Evolutionary conservation across 1,140 invertebrate genomes (phyloP), one percentile per base, ranked within the genome.

Genomic region (Adoxophyes honmai): DNA sequence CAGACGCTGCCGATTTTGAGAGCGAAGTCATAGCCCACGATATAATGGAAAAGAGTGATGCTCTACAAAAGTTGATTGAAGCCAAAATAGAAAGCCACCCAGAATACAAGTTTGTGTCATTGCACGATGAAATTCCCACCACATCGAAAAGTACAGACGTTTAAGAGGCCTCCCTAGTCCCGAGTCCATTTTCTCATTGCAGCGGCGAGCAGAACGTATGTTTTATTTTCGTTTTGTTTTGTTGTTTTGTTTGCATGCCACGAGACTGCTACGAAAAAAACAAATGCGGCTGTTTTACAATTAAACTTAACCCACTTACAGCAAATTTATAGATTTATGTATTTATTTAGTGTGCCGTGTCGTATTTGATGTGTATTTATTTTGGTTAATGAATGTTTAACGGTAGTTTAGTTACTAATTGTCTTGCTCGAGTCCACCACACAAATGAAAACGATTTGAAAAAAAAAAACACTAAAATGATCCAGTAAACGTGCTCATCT

Each of bases 71-170:
- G 66, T 62, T 81, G n/a, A 86, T 86, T 52, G 74, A 84, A 34
- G 79, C 78, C 4, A 86, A 80, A 67, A 65, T 86, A 60, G 81
- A 82, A 64, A 79, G 65, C 64, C 78, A 85, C 56, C 81, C 82
- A 13, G 85, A 88, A 62, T 86, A 85, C 62, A 88, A 86, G 64
- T 72, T 70, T 55, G 65, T 81, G 57, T 61, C 75, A 34, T 71
- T 86, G 58, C 72, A 80, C 51, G 75, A 78, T 18, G 77, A 86
- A 58, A 75, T 78, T 54, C 68, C 69, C 8, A 73, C 70, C 21
- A 64, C 70, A 18, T 85, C 82, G 42, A 89, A 89, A 76, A 86
- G 78, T 59, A 90, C 88, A 55, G 88, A 90, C 66, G 88, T 90
- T 11, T 90, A 28, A 28, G 76, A 82, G 64, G 53, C 42, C 34